phyloP scores from a whole-genome alignment of 2,888 invertebrate genomes.

The Megamerina dolium region DNA sequence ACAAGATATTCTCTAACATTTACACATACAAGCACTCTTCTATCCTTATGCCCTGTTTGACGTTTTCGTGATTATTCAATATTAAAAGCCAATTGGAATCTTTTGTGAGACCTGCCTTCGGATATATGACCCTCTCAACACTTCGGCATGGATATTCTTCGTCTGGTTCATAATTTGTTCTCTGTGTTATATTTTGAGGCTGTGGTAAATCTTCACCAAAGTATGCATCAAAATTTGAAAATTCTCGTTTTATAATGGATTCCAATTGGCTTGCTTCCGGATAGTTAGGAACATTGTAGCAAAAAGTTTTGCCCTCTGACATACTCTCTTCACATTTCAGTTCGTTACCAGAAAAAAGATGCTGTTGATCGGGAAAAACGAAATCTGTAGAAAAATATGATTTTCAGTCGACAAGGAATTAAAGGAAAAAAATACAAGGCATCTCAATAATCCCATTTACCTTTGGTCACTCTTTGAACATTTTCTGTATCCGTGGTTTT shows the following conservation, averaged over 20 bases:
- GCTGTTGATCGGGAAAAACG: conserved; percentile 7
- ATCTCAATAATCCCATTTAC: too few species aligned
- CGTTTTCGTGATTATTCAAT: conserved; percentile 63
- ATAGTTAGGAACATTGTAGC: conserved; percentile 50
- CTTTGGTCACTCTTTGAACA: too few species aligned
- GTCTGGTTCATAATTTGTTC: conserved; percentile 45
- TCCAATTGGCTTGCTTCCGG: conserved; percentile 44
- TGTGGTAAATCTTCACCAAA: conserved; percentile 44
- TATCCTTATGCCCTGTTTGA: conserved; percentile 65
- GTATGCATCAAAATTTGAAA: conserved; percentile 35
- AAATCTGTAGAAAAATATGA: too few species aligned
- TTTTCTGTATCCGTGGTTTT: too few species aligned
- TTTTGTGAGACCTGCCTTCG: conserved; percentile 56
- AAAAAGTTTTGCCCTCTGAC: conserved; percentile 44
- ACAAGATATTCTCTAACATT: background rate
- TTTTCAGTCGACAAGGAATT: too few species aligned
- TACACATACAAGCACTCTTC: conserved; percentile 66
- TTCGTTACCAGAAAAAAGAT: background rate
- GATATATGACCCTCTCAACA: conserved; percentile 52
- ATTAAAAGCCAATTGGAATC: conserved; percentile 64
- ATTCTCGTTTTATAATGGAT: conserved; percentile 26
- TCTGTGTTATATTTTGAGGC: conserved; percentile 50
- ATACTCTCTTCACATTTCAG: conserved; percentile 25
- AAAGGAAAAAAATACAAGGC: too few species aligned
- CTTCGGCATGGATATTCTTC: conserved; percentile 51